Conservation (phyloP, 2,888 invertebrate genomes). For the Tipula lateralis region DNA sequence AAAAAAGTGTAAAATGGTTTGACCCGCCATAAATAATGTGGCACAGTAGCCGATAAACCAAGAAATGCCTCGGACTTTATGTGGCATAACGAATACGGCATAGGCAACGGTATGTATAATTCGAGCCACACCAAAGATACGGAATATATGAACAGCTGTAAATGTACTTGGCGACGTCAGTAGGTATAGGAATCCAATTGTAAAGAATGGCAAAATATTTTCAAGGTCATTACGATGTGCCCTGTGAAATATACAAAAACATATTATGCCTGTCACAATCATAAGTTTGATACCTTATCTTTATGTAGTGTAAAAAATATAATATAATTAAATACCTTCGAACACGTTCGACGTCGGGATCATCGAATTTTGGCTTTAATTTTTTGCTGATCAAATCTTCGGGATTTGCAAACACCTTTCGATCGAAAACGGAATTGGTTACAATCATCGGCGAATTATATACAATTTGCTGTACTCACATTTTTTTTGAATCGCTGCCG, state of each 20-base stretch:
- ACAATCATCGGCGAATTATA: background rate
- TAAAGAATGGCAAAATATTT: slow-evolving; percentile 55
- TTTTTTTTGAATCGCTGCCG: slow-evolving; percentile 40
- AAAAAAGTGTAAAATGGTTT: slow-evolving; percentile 36
- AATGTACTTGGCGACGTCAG: slow-evolving; percentile 50
- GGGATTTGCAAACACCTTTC: background rate
- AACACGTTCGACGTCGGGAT: background rate
- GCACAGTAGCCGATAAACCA: slow-evolving; percentile 48
- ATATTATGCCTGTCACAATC: background rate
- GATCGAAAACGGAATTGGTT: background rate
- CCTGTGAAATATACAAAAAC: slow-evolving; percentile 42
- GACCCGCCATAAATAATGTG: slow-evolving; percentile 51
- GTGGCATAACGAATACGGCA: slow-evolving; percentile 51
- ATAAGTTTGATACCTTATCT: background rate
- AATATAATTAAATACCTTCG: background rate
- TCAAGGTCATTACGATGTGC: slow-evolving; percentile 60
- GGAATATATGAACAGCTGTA: slow-evolving; percentile 53
- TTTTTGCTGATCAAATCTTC: background rate
- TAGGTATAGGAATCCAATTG: slow-evolving; percentile 52
- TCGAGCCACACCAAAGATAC: slow-evolving; percentile 51
- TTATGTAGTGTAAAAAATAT: background rate
- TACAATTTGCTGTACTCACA: slow-evolving; percentile 36
- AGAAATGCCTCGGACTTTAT: slow-evolving; percentile 52
- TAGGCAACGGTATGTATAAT: slow-evolving; percentile 55
- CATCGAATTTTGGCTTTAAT: background rate